Conservation (phyloP, 2,797 vertebrate species). For the Phrynocephalus forsythii region DNA sequence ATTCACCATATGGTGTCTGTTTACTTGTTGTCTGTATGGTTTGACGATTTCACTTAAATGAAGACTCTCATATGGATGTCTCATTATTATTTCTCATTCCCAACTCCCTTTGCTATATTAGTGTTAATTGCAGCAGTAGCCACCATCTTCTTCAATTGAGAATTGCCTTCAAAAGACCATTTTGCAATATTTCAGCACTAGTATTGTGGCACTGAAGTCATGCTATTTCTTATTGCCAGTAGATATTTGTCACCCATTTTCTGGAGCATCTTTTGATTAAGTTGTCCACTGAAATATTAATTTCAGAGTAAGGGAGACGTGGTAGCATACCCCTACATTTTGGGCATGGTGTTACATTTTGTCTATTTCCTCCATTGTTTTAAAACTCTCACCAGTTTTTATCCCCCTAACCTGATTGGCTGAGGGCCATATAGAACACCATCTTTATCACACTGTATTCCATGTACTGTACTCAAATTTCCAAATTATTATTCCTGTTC, state of each 20-base stretch:
- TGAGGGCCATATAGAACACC: neutral
- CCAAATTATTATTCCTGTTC: neutral
- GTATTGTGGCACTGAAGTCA: neutral
- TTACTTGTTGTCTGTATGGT: neutral
- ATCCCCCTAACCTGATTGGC: neutral
- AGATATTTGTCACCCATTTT: neutral
- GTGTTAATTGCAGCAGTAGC: neutral
- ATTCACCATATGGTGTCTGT: slow-evolving; percentile 11
- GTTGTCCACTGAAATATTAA: slow-evolving; percentile 1
- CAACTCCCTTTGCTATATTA: slow-evolving; percentile 7
- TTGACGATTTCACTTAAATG: slow-evolving; percentile 6
- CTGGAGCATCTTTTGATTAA: neutral
- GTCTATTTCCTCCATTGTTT: neutral
- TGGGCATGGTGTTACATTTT: neutral
- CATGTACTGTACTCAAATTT: neutral
- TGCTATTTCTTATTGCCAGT: neutral
- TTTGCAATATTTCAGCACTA: neutral
- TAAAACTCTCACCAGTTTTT: neutral
- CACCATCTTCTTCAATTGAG: neutral
- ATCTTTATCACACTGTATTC: neutral
- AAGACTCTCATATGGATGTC: neutral
- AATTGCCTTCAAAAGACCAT: neutral
- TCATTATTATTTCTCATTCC: neutral
- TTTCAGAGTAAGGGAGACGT: neutral
- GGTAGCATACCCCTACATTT: neutral